Evolutionary conservation across 23 tunicate genomes (phyloP).

Genomic region (Styela clava): DNA sequence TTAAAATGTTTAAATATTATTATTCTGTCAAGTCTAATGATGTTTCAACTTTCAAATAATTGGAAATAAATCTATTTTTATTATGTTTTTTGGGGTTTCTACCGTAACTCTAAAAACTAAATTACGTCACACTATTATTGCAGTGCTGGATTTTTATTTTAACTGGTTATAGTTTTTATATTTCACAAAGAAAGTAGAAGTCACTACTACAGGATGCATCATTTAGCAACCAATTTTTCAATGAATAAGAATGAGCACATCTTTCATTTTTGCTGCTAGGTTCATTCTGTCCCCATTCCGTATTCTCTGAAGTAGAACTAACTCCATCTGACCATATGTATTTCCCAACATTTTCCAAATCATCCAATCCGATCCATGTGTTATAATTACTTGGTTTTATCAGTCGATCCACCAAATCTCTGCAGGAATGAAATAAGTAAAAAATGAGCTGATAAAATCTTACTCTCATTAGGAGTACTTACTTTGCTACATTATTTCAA

Average conservation of each 20-base stretch:
- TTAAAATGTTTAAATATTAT: no score
- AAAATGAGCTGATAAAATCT: no score
- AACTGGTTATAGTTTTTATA: no score
- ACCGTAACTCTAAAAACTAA: no score
- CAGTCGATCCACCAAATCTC: not conserved
- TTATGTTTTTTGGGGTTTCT: no score
- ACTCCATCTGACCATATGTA: slow-evolving; percentile 7
- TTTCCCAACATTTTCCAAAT: not conserved
- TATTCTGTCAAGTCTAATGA: no score
- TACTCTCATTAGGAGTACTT: no score
- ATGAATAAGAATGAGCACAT: not conserved
- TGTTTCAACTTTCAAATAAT: no score
- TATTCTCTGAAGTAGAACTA: not conserved
- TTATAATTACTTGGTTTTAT: not conserved
- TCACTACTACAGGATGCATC: not conserved
- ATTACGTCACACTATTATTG: no score
- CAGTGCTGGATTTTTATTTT: no score
- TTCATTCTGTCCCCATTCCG: not conserved
- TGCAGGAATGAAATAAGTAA: not conserved
- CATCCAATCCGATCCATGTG: slow-evolving; percentile 1
- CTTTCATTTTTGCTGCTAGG: not conserved
- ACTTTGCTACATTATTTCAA: no score
- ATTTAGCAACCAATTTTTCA: not conserved
- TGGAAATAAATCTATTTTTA: no score
- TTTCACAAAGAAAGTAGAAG: not conserved